These are phyloP conservation scores for Megaceryle maxima DNA, from an alignment of 2,113 vertebrate genomes.

Conservation along the genomic window DNA sequence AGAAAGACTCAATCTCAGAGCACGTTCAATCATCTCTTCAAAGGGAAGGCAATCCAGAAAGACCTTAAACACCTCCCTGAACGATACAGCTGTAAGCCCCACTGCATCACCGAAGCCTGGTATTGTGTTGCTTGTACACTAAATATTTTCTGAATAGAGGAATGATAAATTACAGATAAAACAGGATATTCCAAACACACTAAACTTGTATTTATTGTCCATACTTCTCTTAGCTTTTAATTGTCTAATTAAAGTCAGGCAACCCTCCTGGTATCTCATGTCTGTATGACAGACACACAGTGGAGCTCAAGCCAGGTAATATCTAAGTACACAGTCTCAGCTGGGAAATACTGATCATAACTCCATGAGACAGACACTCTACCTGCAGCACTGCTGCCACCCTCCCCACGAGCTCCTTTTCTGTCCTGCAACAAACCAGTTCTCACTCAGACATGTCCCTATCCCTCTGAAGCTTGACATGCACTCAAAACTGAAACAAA, in stretches of 20 bases:
- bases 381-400: neutral
- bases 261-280: neutral
- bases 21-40: neutral
- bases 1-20: neutral
- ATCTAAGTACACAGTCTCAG: neutral
- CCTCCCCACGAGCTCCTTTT: neutral
- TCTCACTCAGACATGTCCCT: neutral
- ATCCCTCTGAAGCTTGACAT: neutral
- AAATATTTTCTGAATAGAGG: neutral
- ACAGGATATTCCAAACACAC: neutral
- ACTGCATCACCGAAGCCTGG: neutral
- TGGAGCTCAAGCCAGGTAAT: neutral
- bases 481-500: neutral
- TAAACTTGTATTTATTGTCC: neutral
- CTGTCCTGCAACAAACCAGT: neutral
- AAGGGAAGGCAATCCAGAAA: neutral
- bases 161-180: neutral
- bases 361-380: fast-evolving
- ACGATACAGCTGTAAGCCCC: neutral
- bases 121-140: neutral
- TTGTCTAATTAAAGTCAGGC: neutral
- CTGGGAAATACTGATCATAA: neutral
- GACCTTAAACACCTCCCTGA: neutral
- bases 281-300: neutral
- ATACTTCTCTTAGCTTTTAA: neutral